Conservation (phyloP, 37 sponge, comb jelly and placozoan genomes). For the Amphimedon queenslandica region DNA sequence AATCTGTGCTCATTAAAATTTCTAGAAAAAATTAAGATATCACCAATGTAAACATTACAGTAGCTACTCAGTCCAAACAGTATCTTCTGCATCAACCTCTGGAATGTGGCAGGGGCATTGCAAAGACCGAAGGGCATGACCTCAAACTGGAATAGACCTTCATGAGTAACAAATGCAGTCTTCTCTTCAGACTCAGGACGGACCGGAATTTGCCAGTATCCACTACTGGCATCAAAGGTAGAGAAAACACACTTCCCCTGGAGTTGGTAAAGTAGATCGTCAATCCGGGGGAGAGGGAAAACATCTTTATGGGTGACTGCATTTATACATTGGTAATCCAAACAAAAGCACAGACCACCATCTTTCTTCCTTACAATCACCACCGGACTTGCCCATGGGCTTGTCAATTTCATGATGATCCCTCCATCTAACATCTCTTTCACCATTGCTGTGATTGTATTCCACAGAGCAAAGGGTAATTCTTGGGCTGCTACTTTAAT, state of each 20-base stretch:
- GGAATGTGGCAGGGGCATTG: no score
- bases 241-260: slow-evolving; percentile 11
- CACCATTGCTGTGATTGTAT: not conserved
- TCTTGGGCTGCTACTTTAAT: not conserved
- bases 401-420: not conserved
- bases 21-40: slow-evolving; percentile 29
- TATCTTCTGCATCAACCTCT: no score
- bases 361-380: slow-evolving; percentile 16
- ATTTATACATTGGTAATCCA: slow-evolving; percentile 11
- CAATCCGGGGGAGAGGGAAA: slow-evolving; percentile 15
- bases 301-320: slow-evolving; percentile 11
- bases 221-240: slow-evolving; percentile 2
- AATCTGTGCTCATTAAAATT: slow-evolving; percentile 18
- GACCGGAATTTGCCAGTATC: not conserved
- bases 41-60: slow-evolving; percentile 28
- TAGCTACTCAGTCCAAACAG: not conserved
- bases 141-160: no score
- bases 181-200: no score
- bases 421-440: not conserved
- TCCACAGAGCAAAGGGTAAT: slow-evolving; percentile 2
- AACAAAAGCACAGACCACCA: slow-evolving; percentile 2
- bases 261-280: slow-evolving; percentile 8
- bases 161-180: no score
- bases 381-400: slow-evolving; percentile 20
- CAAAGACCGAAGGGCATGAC: no score